Evolutionary conservation across 2,888 invertebrate species (phyloP).

Genomic region (Drosophila ustulata): DNA sequence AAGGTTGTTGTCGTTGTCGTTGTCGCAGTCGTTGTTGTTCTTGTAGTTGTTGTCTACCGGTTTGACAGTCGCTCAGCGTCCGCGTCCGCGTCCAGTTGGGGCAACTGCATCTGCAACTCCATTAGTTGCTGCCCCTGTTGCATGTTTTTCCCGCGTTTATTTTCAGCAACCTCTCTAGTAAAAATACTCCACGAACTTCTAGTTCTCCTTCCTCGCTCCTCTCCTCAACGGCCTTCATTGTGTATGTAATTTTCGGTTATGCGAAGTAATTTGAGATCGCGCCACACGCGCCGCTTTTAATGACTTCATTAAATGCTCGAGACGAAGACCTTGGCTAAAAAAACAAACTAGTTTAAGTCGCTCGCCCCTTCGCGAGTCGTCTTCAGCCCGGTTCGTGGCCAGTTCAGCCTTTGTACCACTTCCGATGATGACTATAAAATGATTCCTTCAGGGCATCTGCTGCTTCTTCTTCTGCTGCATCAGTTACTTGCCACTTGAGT

Average conservation of each 20-base stretch:
- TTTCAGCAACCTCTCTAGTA: constrained; percentile 55
- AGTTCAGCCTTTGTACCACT: constrained; percentile 57
- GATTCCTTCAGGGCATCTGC: constrained; percentile 73
- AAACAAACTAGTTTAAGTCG: constrained; percentile 31
- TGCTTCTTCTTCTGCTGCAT: constrained; percentile 32
- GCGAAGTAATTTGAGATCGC: constrained; percentile 83
- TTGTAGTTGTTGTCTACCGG: constrained; percentile 57
- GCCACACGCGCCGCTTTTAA: constrained; percentile 84
- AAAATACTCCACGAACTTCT: constrained; percentile 11
- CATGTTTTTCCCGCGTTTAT: constrained; percentile 54
- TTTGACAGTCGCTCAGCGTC: constrained; percentile 70
- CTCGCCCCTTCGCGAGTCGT: not conserved
- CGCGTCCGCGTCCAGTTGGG: not conserved
- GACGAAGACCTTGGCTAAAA: constrained; percentile 12
- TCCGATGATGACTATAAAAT: constrained; percentile 76
- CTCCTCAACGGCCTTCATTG: constrained; percentile 34
- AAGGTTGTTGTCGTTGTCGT: constrained; percentile 55
- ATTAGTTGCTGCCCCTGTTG: constrained; percentile 59
- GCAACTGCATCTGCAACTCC: constrained; percentile 47
- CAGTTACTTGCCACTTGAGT: constrained; percentile 21
- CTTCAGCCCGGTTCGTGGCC: constrained; percentile 5
- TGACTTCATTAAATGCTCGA: constrained; percentile 82
- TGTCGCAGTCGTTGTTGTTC: constrained; percentile 6
- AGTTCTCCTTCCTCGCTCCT: not conserved
- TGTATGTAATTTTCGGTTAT: constrained; percentile 82